Conservation (phyloP, 2,797 vertebrate species). For the Rhinophrynus dorsalis region DNA sequence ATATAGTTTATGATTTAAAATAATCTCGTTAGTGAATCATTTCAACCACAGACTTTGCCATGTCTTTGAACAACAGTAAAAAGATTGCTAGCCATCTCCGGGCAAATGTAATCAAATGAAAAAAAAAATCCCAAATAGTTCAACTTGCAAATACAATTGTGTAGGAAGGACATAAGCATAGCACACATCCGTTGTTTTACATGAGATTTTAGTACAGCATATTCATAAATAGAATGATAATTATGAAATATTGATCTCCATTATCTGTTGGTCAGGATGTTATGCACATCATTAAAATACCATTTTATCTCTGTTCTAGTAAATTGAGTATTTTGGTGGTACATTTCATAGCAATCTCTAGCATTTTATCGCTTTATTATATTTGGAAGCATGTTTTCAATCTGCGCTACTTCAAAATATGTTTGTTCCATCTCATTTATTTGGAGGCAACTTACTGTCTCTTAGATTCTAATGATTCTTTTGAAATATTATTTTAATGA, state of each 20-base stretch:
- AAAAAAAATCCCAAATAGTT: background rate
- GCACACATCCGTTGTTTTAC: constrained; percentile 25
- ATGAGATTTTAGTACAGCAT: constrained; percentile 9
- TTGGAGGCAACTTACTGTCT: constrained; percentile 79
- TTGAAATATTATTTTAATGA: constrained; percentile 90
- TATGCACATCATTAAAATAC: constrained; percentile 39
- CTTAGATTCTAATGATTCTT: constrained; percentile 79
- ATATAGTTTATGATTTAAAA: constrained; percentile 6
- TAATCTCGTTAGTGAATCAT: constrained; percentile 7
- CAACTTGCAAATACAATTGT: background rate
- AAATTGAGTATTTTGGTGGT: constrained; percentile 57
- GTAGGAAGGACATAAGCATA: constrained; percentile 7
- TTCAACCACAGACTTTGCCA: background rate
- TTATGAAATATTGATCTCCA: constrained; percentile 41
- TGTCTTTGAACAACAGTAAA: background rate
- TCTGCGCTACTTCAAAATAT: constrained; percentile 73
- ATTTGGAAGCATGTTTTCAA: constrained; percentile 73
- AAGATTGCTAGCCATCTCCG: constrained; percentile 9
- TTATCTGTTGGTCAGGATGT: constrained; percentile 42
- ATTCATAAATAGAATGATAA: constrained; percentile 42
- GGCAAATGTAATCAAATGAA: constrained; percentile 17
- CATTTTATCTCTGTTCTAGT: constrained; percentile 52
- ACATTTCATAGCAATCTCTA: constrained; percentile 50
- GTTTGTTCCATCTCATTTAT: constrained; percentile 82
- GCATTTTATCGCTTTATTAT: constrained; percentile 66